Percentiles rank a stretch among this genome's conserved stretches.
Conservation (phyloP, 1,140 invertebrate species). For the Diachasmimorpha longicaudata region DNA sequence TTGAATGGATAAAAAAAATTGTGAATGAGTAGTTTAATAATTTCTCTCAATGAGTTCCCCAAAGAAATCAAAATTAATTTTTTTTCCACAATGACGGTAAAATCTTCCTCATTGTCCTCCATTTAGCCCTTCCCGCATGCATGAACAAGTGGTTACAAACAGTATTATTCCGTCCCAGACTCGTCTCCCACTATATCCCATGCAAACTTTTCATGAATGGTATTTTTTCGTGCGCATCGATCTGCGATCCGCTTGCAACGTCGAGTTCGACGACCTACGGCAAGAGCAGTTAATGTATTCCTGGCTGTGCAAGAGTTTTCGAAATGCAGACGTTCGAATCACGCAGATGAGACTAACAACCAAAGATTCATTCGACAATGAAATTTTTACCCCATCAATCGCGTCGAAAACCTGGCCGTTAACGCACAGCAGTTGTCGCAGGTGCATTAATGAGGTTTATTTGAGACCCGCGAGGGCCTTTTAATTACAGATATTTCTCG, state of each 20-base stretch:
- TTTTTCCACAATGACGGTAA: too few species aligned
- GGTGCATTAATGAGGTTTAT: neutral
- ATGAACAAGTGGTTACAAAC: neutral
- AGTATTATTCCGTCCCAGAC: neutral
- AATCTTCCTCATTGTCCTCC: too few species aligned
- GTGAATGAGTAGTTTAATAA: too few species aligned
- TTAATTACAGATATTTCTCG: neutral
- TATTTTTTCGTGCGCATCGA: slow-evolving; percentile 18
- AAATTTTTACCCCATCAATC: neutral
- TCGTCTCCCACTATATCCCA: neutral
- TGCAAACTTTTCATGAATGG: neutral
- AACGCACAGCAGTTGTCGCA: too few species aligned
- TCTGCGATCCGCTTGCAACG: neutral
- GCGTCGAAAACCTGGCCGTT: too few species aligned
- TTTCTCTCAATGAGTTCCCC: too few species aligned
- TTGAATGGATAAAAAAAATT: too few species aligned
- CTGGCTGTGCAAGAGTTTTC: slow-evolving; percentile 13
- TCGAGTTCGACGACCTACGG: slow-evolving; percentile 21
- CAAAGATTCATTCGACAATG: neutral
- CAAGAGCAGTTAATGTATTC: slow-evolving; percentile 22
- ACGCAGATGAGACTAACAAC: neutral
- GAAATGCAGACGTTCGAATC: neutral
- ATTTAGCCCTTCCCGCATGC: too few species aligned
- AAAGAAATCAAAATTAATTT: too few species aligned
- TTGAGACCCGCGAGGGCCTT: neutral